These are phyloP conservation scores for Indri indri DNA, from an alignment of 2,113 vertebrate species.

Conservation along the genomic window DNA sequence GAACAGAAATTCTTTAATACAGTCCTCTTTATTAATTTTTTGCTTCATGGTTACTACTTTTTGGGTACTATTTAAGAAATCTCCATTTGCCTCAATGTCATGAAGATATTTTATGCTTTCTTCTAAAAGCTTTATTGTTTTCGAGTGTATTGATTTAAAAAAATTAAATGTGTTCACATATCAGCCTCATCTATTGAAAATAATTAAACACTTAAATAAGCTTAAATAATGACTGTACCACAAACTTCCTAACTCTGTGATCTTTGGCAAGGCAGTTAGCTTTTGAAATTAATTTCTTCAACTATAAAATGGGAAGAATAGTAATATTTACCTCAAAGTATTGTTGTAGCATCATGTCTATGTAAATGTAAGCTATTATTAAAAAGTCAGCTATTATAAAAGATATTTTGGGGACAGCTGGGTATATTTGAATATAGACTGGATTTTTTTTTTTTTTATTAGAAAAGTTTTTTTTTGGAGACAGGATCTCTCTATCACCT, in stretches of 20 bases:
- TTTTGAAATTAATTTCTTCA: background rate
- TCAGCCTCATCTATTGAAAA: background rate
- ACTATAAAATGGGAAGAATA: background rate
- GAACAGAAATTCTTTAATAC: background rate
- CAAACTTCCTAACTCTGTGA: background rate
- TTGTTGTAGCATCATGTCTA: background rate
- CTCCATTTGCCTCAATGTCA: background rate
- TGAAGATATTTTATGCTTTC: background rate
- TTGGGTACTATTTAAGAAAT: background rate
- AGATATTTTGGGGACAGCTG: background rate
- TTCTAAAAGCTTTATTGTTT: background rate
- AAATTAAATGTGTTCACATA: background rate
- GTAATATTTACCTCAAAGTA: background rate
- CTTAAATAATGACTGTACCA: slow-evolving; percentile 1
- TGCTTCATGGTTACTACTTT: background rate
- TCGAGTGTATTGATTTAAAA: background rate
- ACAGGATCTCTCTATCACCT: no score
- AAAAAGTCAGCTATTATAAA: background rate
- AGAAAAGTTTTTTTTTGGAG: no score
- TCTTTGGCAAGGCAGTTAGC: background rate
- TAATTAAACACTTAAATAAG: background rate
- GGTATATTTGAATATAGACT: background rate
- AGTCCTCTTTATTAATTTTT: background rate
- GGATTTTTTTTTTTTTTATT: background rate
- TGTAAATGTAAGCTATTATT: background rate